A percentile compares a stretch with the other conserved stretches of the same genome.
phyloP scores from a whole-genome alignment of 1,140 invertebrate species.

The Hylaeus volcanicus region DNA sequence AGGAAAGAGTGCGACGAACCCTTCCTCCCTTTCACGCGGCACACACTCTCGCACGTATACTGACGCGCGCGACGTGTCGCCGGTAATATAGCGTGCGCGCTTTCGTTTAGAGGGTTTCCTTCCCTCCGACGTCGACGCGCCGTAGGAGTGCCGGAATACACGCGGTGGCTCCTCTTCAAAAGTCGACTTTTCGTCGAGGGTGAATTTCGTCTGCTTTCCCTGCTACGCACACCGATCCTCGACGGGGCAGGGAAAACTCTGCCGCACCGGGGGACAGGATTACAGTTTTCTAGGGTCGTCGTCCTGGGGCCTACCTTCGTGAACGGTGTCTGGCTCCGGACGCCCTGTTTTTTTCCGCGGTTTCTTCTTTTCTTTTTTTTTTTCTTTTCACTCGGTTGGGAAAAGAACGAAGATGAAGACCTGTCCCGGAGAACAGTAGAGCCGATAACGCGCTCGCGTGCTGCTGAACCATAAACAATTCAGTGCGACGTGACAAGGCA shows the following conservation, averaged over 20 bases:
- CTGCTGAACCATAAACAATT: constrained; percentile 5
- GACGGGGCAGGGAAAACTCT: constrained; percentile 4
- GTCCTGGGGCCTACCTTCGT: constrained; percentile 25
- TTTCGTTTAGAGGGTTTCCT: constrained; percentile 65
- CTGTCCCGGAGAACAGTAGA: background rate
- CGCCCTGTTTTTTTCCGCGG: background rate
- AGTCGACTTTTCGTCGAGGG: constrained; percentile 35
- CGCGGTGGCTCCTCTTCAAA: constrained; percentile 57
- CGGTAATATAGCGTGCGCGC: constrained; percentile 55
- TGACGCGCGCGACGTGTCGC: constrained; percentile 40
- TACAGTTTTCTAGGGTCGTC: constrained; percentile 43
- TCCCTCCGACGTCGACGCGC: constrained; percentile 50
- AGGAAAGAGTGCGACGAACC: constrained; percentile 53
- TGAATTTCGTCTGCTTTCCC: constrained; percentile 13
- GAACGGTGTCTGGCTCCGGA: background rate
- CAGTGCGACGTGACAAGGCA: background rate
- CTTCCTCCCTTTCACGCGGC: constrained; percentile 45
- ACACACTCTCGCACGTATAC: constrained; percentile 29
- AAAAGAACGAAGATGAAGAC: background rate
- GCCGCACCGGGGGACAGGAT: constrained; percentile 31
- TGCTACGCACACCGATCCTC: background rate
- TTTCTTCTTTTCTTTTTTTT: too few species aligned
- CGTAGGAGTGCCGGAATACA: constrained; percentile 34
- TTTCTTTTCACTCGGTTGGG: background rate
- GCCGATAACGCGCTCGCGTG: background rate